A percentile compares a stretch with the other conserved stretches of the same genome.
Conservation (phyloP, 2,797 vertebrate genomes). For the Micrastur ruficollis region DNA sequence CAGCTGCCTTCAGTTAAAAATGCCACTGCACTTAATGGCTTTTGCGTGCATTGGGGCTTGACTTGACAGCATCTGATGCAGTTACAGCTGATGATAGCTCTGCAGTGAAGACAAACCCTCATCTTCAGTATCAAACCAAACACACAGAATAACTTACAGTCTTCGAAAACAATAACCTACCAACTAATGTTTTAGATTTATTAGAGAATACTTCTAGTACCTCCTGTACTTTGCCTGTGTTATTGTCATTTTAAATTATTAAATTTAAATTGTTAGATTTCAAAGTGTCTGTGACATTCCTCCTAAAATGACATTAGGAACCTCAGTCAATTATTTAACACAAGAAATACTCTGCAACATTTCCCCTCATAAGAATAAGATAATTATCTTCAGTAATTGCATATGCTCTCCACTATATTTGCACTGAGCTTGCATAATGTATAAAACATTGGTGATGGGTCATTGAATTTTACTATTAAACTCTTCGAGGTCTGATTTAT, state of each 20-base stretch:
- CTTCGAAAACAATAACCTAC: background rate
- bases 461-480: slow-evolving; percentile 68
- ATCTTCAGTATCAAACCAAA: background rate
- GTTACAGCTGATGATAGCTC: background rate
- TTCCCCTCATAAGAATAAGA: slow-evolving; percentile 34
- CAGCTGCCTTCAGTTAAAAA: background rate
- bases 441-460: slow-evolving; percentile 50
- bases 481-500: slow-evolving; percentile 60
- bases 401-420: slow-evolving; percentile 10
- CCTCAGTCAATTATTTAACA: slow-evolving; percentile 38
- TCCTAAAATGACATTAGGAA: slow-evolving; percentile 2
- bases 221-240: background rate
- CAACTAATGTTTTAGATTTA: background rate
- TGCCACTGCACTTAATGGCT: background rate
- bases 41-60: background rate
- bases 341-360: slow-evolving; percentile 34
- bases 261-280: slow-evolving; percentile 16
- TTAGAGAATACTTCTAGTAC: background rate
- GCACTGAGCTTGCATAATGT: slow-evolving; percentile 9
- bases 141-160: background rate
- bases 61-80: background rate
- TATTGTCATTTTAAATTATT: slow-evolving; percentile 10
- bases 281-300: background rate
- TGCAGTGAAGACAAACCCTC: background rate
- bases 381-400: slow-evolving; percentile 67